Base-by-base conservation (phyloP, 1,140 invertebrate species). In the Drosophila guanche region DNA sequence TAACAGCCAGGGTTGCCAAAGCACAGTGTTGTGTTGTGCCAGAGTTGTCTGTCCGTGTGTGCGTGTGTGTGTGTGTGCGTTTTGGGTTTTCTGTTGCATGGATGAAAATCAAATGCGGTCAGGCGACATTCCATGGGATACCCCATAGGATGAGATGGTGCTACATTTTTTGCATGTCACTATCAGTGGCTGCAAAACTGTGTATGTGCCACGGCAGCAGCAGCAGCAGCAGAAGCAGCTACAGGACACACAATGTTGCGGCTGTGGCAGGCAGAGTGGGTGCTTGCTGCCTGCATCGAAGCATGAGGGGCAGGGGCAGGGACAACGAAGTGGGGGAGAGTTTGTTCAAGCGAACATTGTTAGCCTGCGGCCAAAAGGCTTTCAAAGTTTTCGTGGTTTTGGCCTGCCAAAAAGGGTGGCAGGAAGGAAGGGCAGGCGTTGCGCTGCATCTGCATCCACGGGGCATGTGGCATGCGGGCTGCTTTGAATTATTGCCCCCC, bases 381-480 rank as follows among this genome's bases (percentile, higher is more conserved):
- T 73, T 73, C 70, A 73, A 73, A 73, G 69, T 73, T 73, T 73
- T 73, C 58, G 69, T 73, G 70, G 69, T 73, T 73, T 63, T 25
- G 14, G 51, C 47, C 69, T 65, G 59, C 52, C 68, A 55, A 63
- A 25, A 45, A 52, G 58, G 58, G 62, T 55, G 65, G 62, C 62
- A 50, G 54, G 27, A 37, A 40, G 41, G 45, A 16, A 37, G 20
- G 20, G 52, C 33, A 27, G 46, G 46, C 7, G 7, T 20, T 23
- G 25, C 25, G 4, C 33, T 33, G 29, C 29, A 33, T 7, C 29
- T 37, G 33, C 33, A 37, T 12, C 10, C 33, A 48, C 2, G 50
- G 14, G 43, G 14, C 14, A 16, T 29, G 16, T 20, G 20, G 8
- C 2, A 25, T 41, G 42, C 2, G 45, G 8, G 7, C n/a, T 46